Base-by-base conservation (phyloP, 2,797 vertebrate genomes). In the Otus scops region DNA sequence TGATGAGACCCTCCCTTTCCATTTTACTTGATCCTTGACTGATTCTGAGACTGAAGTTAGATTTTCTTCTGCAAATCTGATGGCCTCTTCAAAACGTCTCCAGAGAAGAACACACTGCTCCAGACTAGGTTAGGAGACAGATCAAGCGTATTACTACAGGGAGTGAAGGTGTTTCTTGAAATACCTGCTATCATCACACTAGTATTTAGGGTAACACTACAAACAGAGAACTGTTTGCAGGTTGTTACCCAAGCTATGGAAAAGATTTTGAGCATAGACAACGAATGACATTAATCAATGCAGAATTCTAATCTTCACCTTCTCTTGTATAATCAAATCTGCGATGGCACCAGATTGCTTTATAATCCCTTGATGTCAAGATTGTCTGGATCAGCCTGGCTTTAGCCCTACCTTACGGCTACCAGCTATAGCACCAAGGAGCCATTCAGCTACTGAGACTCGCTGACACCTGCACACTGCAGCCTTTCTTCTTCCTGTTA, bases 381-480 rank as follows among this genome's bases (percentile, higher is more conserved):
- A 45, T 14, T 60, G 48, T 30, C 59, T 57, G 32, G 43, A 41
- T 92, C 56, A 61, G 6, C 21, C 48, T 78, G 53, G 27, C 21
- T 89, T 75, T 51, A 84, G 54, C 50, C 10, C 34, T 57, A 11
- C 57, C 43, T 34, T 57, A 32, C 6, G 4, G 47, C 74, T 67
- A n/a, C 13, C 59, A 57, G 57, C n/a, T 21, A 4, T 3, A 48
- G 68, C 51, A 89, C 4, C 64, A 43, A 65, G 30, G 30, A 59
- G 23, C 28, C 61, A 11, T 75, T 65, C 53, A 38, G 54, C 76
- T 9, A 19, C 3, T 0, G 27, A 59, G 36, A 16, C 13, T 51
- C 0, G 0, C 38, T 48, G 20, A 86, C 65, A 69, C 32, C 43
- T 59, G n/a, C 28, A 30, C 3, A 0, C 36, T 48, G 10, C 70